phyloP scores from a whole-genome alignment of 1,140 invertebrate genomes.

The Homalodisca vitripennis region DNA sequence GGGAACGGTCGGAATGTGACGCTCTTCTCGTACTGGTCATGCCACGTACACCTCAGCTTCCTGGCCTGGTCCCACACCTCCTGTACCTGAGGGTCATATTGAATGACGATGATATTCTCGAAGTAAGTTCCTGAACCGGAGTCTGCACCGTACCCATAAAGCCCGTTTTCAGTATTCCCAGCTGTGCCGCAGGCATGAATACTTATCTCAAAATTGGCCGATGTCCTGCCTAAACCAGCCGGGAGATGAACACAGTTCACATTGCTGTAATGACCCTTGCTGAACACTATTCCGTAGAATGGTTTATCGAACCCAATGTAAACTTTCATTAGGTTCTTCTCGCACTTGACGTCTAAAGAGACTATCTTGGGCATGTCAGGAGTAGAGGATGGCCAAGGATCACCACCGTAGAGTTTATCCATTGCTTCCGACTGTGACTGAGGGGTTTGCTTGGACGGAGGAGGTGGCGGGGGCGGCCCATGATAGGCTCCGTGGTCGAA shows the following conservation, averaged over 20 bases:
- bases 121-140: slow-evolving; percentile 89
- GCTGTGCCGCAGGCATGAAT: slow-evolving; percentile 89
- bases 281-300: slow-evolving; percentile 96
- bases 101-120: slow-evolving; percentile 93
- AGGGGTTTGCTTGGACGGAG: slow-evolving; percentile 2
- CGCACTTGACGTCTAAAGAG: slow-evolving; percentile 90
- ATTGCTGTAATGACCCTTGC: slow-evolving; percentile 83
- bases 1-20: slow-evolving; percentile 92
- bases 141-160: slow-evolving; percentile 60
- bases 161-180: slow-evolving; percentile 80
- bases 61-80: slow-evolving; percentile 70
- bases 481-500: slow-evolving; percentile 25
- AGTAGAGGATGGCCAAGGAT: slow-evolving; percentile 79
- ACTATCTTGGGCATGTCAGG: slow-evolving; percentile 90
- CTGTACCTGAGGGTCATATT: slow-evolving; percentile 93
- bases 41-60: slow-evolving; percentile 89
- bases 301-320: slow-evolving; percentile 93
- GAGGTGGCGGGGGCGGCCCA: slow-evolving; percentile 28
- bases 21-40: slow-evolving; percentile 93
- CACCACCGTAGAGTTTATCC: slow-evolving; percentile 51
- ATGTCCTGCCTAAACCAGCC: slow-evolving; percentile 83
- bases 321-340: slow-evolving; percentile 93
- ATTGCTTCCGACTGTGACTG: slow-evolving; percentile 9
- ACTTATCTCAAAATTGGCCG: slow-evolving; percentile 90
- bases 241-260: slow-evolving; percentile 88